Percentiles rank a stretch among this genome's conserved stretches.
Conservation (phyloP, 2,888 invertebrate species). For the Ptychoptera contaminata region DNA sequence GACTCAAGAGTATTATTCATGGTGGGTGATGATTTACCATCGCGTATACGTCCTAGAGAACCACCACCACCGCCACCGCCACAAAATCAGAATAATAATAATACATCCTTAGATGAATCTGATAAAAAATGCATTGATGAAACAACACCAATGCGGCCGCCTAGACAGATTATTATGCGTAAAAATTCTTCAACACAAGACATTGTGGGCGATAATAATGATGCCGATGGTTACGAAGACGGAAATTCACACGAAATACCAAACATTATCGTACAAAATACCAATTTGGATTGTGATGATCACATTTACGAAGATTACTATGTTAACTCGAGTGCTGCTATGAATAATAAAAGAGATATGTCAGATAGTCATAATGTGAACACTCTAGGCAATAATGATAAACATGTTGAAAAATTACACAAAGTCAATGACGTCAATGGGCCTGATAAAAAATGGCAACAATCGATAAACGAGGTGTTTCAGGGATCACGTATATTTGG, state of each 20-base stretch:
- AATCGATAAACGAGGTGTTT: constrained; percentile 1
- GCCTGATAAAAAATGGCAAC: not conserved
- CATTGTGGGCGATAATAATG: constrained; percentile 35
- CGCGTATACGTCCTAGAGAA: constrained; percentile 27
- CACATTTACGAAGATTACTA: too few relatives aligned
- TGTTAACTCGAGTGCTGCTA: too few relatives aligned
- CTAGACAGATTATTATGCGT: constrained; percentile 5
- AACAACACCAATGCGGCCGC: constrained; percentile 9
- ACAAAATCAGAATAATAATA: not conserved
- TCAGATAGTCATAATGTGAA: too few relatives aligned
- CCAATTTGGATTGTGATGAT: too few relatives aligned
- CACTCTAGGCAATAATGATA: too few relatives aligned
- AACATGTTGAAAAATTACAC: too few relatives aligned
- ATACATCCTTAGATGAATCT: too few relatives aligned
- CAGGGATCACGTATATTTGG: constrained; percentile 5
- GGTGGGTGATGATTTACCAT: constrained; percentile 11
- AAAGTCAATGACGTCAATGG: too few relatives aligned
- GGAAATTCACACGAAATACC: too few relatives aligned
- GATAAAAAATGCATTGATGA: constrained; percentile 6
- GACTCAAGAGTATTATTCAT: constrained; percentile 48
- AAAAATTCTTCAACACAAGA: constrained; percentile 20
- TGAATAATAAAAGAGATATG: too few relatives aligned
- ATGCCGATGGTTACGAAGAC: constrained; percentile 34
- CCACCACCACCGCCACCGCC: constrained; percentile 34
- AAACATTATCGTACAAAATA: too few relatives aligned